Evolutionary conservation across 2,113 vertebrate genomes (phyloP).

Genomic region (Caranx melampygus): DNA sequence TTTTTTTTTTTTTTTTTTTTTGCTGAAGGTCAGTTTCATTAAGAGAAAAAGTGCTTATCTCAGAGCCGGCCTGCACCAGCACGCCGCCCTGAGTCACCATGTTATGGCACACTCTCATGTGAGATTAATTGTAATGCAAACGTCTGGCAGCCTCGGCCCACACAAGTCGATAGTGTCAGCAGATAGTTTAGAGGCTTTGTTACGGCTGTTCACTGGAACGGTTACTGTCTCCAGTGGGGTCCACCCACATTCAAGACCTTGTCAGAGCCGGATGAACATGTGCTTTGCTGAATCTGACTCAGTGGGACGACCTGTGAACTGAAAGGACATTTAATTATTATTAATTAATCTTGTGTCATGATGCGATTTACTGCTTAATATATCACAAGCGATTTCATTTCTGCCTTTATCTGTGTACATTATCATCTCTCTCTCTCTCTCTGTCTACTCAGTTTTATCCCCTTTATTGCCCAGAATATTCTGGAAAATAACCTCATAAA

Average conservation of each 20-base stretch:
- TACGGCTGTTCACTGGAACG: background rate
- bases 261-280: background rate
- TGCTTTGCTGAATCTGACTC: background rate
- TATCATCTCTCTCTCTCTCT: background rate
- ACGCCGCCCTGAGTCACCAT: background rate
- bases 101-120: constrained; percentile 11
- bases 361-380: background rate
- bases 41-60: background rate
- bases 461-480: background rate
- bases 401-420: background rate
- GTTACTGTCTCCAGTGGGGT: background rate
- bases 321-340: constrained; percentile 37
- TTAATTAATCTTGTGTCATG: constrained; percentile 7
- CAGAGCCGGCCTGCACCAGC: background rate
- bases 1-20: background rate
- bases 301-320: constrained; percentile 15
- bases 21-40: constrained; percentile 15
- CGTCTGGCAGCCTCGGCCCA: background rate
- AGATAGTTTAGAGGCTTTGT: constrained; percentile 12
- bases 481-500: background rate
- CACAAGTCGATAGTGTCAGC: background rate
- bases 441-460: background rate
- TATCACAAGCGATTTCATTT: background rate
- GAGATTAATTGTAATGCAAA: constrained; percentile 11
- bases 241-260: background rate